Percentiles rank a stretch among this genome's conserved stretches.
Evolutionary conservation across 2,113 vertebrate species (phyloP).

Genomic region (Mirounga angustirostris): DNA sequence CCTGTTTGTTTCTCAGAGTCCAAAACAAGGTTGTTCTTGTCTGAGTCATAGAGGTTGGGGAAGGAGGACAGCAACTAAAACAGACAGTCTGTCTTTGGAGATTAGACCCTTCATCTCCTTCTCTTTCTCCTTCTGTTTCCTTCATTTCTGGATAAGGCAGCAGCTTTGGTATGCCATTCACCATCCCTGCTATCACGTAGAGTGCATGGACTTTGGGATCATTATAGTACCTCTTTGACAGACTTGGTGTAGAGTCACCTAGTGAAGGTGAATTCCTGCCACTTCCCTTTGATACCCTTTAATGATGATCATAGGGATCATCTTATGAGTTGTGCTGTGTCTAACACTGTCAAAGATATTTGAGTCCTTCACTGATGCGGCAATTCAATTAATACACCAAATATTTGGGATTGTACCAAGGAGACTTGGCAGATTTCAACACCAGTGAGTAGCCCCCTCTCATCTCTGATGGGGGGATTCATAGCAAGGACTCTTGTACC

Average conservation of each 20-base stretch:
- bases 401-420: conserved; percentile 94
- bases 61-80: conserved; percentile 91
- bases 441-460: conserved; percentile 93
- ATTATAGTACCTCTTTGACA: conserved; percentile 95
- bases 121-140: conserved; percentile 89
- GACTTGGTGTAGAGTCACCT: conserved; percentile 93
- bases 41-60: conserved; percentile 93
- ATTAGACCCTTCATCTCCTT: conserved; percentile 89
- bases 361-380: conserved; percentile 92
- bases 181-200: conserved; percentile 92
- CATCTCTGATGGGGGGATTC: conserved; percentile 92
- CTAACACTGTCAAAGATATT: conserved; percentile 95
- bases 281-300: conserved; percentile 93
- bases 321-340: conserved; percentile 94
- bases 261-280: conserved; percentile 93
- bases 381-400: conserved; percentile 93
- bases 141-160: conserved; percentile 93
- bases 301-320: conserved; percentile 91
- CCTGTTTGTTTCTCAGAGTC: too few species aligned
- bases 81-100: conserved; percentile 87
- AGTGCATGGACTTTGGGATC: conserved; percentile 93
- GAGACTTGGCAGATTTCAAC: conserved; percentile 94
- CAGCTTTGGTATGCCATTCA: conserved; percentile 93
- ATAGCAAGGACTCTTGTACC: conserved; percentile 95
- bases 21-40: conserved; percentile 89